A percentile compares a stretch with the other conserved stretches of the same genome.
Conservation (phyloP, 2,888 invertebrate species). For the Creontiades dilutus region DNA sequence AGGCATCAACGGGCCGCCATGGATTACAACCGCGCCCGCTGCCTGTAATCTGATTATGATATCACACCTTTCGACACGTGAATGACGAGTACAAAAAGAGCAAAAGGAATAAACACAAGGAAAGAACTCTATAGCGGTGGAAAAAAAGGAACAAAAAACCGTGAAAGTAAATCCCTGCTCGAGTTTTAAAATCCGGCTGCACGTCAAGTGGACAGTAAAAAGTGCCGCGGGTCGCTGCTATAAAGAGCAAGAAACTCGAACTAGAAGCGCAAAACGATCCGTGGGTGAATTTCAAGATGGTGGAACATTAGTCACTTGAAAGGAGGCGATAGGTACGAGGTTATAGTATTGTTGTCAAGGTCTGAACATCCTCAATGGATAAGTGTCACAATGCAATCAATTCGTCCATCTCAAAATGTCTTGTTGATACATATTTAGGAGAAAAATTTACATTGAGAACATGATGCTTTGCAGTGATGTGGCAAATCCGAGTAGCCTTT, state of each 20-base stretch:
- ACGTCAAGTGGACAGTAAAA: slow-evolving; percentile 39
- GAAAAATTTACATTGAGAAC: background rate
- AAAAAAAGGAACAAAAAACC: background rate
- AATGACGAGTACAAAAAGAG: background rate
- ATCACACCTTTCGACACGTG: slow-evolving; percentile 39
- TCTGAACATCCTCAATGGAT: background rate
- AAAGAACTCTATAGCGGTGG: background rate
- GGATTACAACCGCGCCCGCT: slow-evolving; percentile 1
- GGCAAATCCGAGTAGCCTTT: background rate
- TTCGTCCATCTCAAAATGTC: background rate
- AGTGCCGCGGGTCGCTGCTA: slow-evolving; percentile 1
- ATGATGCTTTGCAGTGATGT: background rate
- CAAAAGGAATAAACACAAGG: background rate
- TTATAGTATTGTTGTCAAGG: background rate
- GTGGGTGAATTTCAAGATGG: slow-evolving; percentile 51
- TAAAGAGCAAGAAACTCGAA: slow-evolving; percentile 41
- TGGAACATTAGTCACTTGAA: slow-evolving; percentile 14
- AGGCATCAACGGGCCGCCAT: background rate
- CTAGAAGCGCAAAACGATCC: slow-evolving; percentile 38
- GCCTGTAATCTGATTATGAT: slow-evolving; percentile 3
- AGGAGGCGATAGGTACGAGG: slow-evolving; percentile 19
- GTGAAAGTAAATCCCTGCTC: background rate
- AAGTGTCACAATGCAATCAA: background rate
- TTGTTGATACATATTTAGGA: background rate
- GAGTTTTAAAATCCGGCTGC: slow-evolving; percentile 35